Percentiles rank a stretch among this genome's conserved stretches.
phyloP scores from a whole-genome alignment of 1,140 invertebrate genomes.

The Oryzaephilus surinamensis region DNA sequence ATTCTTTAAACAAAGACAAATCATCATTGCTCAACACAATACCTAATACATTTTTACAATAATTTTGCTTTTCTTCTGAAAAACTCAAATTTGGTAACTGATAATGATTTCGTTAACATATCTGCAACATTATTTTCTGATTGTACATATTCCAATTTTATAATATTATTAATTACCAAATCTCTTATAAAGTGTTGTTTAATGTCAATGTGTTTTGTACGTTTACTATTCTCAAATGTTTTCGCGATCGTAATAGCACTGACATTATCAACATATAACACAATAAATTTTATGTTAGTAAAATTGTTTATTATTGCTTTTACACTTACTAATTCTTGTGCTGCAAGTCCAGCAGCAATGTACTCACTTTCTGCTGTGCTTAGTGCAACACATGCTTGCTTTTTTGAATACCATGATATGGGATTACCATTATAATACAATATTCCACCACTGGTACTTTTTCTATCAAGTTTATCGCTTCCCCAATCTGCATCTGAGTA shows the following conservation, averaged over 20 bases:
- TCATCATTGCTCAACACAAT: too few relatives aligned
- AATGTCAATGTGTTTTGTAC: constrained; percentile 4
- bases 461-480: constrained; percentile 32
- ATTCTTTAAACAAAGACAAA: not conserved
- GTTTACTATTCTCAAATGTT: constrained; percentile 16
- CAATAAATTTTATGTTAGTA: constrained; percentile 11
- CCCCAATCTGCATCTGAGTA: constrained; percentile 33
- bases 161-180: not conserved
- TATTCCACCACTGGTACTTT: constrained; percentile 32
- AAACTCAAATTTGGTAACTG: not conserved
- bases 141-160: constrained; percentile 4
- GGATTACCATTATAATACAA: constrained; percentile 22
- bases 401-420: constrained; percentile 31
- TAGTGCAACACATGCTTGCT: constrained; percentile 28
- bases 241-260: constrained; percentile 17
- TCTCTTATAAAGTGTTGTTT: constrained; percentile 6
- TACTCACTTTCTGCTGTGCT: constrained; percentile 22
- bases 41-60: too few relatives aligned
- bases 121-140: constrained; percentile 5
- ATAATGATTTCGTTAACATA: constrained; percentile 4
- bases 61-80: too few relatives aligned
- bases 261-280: constrained; percentile 17
- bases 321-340: constrained; percentile 13
- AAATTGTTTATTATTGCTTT: constrained; percentile 11
- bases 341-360: constrained; percentile 21